Evolutionary conservation across 2,888 invertebrate genomes (phyloP).

Genomic region (Ashinkailepas kermadecensis): DNA sequence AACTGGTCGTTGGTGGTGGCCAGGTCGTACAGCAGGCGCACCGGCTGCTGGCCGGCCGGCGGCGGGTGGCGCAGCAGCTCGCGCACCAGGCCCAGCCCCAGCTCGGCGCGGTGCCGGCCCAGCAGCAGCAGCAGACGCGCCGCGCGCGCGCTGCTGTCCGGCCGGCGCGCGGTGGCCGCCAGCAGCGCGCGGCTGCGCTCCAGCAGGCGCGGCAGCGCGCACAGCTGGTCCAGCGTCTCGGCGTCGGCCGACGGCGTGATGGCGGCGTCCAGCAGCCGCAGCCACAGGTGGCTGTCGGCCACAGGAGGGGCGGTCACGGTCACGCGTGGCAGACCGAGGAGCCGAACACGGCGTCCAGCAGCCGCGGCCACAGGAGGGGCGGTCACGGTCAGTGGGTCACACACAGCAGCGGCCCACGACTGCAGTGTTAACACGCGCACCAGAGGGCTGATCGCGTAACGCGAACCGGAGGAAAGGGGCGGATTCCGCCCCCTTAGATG

Average conservation of each 20-base stretch:
- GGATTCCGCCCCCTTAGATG: too few species aligned
- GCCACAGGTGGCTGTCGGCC: constrained; percentile 11
- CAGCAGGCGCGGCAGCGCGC: constrained; percentile 1
- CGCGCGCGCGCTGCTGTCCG: neutral
- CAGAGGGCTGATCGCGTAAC: too few species aligned
- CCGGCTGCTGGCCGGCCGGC: constrained; percentile 33
- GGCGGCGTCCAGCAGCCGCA: constrained; percentile 18
- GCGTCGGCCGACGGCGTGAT: neutral
- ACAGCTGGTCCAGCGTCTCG: constrained; percentile 15
- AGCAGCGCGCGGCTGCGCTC: constrained; percentile 10
- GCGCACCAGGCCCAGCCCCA: constrained; percentile 29
- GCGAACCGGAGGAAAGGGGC: too few species aligned
- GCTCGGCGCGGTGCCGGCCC: constrained; percentile 12
- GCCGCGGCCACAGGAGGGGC: too few species aligned
- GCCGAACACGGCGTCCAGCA: too few species aligned
- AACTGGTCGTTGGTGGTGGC: constrained; percentile 34
- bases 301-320: too few species aligned
- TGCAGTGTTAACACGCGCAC: too few species aligned
- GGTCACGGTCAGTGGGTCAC: too few species aligned
- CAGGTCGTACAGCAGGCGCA: constrained; percentile 28
- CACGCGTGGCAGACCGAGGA: too few species aligned
- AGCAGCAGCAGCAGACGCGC: constrained; percentile 13
- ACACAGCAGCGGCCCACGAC: too few species aligned
- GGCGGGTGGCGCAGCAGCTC: constrained; percentile 31
- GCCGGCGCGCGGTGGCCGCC: neutral